phyloP scores from a whole-genome alignment of 2,113 vertebrate genomes.

The Trachemys scripta region DNA sequence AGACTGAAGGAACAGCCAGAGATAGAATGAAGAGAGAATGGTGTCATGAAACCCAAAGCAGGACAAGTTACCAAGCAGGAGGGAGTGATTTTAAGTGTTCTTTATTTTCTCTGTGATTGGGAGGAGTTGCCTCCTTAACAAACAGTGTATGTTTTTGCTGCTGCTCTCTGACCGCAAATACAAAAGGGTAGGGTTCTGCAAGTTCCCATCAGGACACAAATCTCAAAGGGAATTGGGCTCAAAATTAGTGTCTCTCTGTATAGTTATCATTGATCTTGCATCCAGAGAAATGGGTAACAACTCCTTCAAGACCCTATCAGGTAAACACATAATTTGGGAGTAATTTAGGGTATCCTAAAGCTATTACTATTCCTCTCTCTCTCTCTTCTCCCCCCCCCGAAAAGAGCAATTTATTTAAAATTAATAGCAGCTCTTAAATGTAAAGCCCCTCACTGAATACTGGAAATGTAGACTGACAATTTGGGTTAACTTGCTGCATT shows the following conservation, averaged over 20 bases:
- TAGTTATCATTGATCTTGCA: neutral
- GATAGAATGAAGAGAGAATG: neutral
- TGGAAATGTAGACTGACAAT: neutral
- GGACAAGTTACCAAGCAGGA: neutral
- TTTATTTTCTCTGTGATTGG: neutral
- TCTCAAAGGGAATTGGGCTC: neutral
- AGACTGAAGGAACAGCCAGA: neutral
- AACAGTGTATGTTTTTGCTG: neutral
- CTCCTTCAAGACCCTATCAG: neutral
- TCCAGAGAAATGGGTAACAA: neutral
- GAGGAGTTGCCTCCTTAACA: neutral
- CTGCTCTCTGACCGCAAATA: neutral
- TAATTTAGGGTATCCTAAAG: neutral
- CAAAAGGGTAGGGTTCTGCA: neutral
- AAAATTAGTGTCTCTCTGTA: neutral
- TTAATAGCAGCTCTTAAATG: neutral
- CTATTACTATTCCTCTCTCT: neutral
- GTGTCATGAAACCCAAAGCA: neutral
- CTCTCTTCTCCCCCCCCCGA: too few relatives aligned
- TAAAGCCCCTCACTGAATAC: neutral
- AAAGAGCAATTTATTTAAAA: neutral
- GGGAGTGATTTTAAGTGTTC: neutral
- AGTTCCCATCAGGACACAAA: neutral
- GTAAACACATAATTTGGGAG: neutral
- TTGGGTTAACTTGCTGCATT: neutral